Conservation (phyloP, 2,797 vertebrate species). For the Scolopax rusticola region DNA sequence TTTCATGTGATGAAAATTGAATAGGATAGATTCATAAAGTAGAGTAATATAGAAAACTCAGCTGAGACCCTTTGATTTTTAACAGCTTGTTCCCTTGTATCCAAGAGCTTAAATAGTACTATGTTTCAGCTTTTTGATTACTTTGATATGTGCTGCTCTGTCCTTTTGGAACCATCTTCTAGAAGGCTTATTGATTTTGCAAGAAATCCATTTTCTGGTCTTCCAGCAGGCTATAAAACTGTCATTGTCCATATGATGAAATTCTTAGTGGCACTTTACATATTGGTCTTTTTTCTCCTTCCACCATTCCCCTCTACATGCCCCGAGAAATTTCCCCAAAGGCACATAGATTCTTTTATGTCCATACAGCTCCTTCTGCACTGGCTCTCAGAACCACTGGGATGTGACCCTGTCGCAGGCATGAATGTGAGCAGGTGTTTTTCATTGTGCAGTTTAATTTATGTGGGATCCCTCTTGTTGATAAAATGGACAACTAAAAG, state of each 20-base stretch:
- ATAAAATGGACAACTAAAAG: background rate
- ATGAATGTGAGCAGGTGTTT: background rate
- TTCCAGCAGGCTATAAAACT: slow-evolving; percentile 57
- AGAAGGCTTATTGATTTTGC: slow-evolving; percentile 49
- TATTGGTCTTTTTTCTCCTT: background rate
- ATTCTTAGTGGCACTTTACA: background rate
- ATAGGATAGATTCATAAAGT: background rate
- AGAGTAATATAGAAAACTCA: slow-evolving; percentile 15
- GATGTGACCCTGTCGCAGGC: background rate
- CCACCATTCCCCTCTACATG: background rate
- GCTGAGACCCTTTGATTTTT: slow-evolving; percentile 25
- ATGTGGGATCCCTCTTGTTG: accelerated
- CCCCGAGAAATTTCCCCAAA: background rate
- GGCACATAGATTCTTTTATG: background rate
- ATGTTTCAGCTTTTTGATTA: slow-evolving; percentile 49
- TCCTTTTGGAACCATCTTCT: slow-evolving; percentile 29
- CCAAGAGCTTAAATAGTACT: slow-evolving; percentile 13
- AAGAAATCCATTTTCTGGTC: slow-evolving; percentile 39
- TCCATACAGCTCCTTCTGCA: background rate
- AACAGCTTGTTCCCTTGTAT: slow-evolving; percentile 5
- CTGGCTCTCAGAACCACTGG: background rate
- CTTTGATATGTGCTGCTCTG: background rate
- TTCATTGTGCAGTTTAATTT: background rate
- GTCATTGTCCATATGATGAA: slow-evolving; percentile 20
- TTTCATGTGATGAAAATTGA: slow-evolving; percentile 20